Conservation (phyloP, 2,113 vertebrate species). For the Struthidea cinerea region DNA sequence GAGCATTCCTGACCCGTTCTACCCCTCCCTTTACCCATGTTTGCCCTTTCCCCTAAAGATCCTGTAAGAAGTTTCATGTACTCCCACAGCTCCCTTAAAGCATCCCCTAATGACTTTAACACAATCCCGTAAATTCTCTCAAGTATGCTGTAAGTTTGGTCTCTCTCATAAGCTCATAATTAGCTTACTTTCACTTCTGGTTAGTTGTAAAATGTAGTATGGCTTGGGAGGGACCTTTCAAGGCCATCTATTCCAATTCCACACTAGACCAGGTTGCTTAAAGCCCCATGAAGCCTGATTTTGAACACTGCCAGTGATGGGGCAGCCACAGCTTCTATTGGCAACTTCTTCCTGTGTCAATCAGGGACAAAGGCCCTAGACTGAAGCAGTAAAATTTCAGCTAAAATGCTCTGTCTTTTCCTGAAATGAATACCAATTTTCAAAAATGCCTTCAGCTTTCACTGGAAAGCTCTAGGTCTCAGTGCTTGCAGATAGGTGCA, state of each 20-base stretch:
- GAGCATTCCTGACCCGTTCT: neutral
- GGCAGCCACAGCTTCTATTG: neutral
- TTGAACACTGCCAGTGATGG: neutral
- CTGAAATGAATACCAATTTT: neutral
- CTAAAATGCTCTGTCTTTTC: neutral
- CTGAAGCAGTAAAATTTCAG: neutral
- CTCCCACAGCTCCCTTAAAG: neutral
- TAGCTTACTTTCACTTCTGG: neutral
- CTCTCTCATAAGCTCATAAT: neutral
- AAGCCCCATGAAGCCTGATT: neutral
- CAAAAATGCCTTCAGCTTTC: neutral
- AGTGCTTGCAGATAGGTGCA: neutral
- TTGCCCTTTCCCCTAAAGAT: neutral
- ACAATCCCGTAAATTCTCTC: neutral
- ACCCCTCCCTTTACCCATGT: neutral
- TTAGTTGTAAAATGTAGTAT: neutral
- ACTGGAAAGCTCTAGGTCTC: neutral
- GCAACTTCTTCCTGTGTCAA: neutral
- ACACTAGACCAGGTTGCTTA: neutral
- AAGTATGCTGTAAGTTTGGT: neutral
- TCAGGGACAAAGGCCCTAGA: neutral
- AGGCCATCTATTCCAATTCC: neutral
- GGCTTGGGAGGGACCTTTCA: neutral
- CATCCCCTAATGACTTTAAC: neutral
- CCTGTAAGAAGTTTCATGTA: neutral